Evolutionary conservation across 2,113 vertebrate species (phyloP).

Genomic region (Danionella cerebrum): DNA sequence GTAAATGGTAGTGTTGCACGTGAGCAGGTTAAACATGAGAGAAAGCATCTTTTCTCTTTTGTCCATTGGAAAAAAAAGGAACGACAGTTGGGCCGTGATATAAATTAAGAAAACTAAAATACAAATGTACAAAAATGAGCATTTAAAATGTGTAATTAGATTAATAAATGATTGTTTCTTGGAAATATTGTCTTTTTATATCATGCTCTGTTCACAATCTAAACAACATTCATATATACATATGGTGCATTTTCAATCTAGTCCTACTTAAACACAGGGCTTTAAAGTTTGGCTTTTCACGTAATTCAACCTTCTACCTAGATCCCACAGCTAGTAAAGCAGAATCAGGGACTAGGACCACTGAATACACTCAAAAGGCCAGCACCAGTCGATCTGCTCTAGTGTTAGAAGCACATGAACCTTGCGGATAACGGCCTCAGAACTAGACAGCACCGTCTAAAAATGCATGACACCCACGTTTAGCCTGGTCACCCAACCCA

Average conservation of each 20-base stretch:
- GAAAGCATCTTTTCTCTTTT: conserved; percentile 25
- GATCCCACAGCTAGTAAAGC: background rate
- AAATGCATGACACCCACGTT: too few species aligned
- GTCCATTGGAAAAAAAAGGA: conserved; percentile 14
- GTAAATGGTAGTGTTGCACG: conserved; percentile 67
- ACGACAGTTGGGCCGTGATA: conserved; percentile 41
- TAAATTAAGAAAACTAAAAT: conserved; percentile 51
- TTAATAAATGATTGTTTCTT: conserved; percentile 45
- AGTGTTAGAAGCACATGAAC: background rate
- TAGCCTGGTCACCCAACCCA: background rate
- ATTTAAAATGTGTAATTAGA: conserved; percentile 46
- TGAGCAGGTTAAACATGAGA: conserved; percentile 35
- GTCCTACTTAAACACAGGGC: conserved; percentile 31
- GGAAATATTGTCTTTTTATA: conserved; percentile 40
- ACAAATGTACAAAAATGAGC: conserved; percentile 49
- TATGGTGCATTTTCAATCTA: conserved; percentile 43
- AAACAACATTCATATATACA: conserved; percentile 56
- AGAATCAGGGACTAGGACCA: background rate
- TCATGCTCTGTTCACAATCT: conserved; percentile 56
- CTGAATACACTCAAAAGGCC: conserved; percentile 4
- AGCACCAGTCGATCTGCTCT: background rate
- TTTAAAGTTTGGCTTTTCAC: background rate
- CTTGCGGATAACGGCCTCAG: background rate
- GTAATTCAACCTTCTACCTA: background rate
- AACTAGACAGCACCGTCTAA: background rate